Conservation (phyloP, 2,797 vertebrate genomes). For the Scarus forsteni region DNA sequence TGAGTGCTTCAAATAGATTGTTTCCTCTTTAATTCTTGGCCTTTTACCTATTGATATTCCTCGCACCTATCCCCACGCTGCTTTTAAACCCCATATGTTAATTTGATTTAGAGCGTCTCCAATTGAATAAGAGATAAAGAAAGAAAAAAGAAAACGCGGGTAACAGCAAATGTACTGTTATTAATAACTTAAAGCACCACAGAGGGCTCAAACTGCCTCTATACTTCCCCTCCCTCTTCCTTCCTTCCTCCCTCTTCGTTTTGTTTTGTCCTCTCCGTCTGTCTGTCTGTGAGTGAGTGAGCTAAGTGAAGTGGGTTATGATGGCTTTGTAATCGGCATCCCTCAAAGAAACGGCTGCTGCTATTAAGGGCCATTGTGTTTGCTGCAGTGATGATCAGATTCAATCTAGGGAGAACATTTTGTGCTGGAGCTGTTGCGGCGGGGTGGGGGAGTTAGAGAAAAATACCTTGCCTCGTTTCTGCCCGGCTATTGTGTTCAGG, state of each 20-base stretch:
- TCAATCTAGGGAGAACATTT: slow-evolving; percentile 81
- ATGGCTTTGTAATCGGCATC: slow-evolving; percentile 85
- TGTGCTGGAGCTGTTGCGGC: slow-evolving; percentile 68
- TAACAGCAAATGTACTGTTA: slow-evolving; percentile 67
- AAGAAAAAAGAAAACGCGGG: slow-evolving; percentile 42
- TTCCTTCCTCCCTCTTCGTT: slow-evolving; percentile 56
- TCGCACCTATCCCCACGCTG: slow-evolving; percentile 67
- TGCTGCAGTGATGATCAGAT: slow-evolving; percentile 84
- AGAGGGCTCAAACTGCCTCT: slow-evolving; percentile 53
- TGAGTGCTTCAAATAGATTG: slow-evolving; percentile 64
- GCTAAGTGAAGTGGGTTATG: slow-evolving; percentile 84
- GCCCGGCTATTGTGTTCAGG: slow-evolving; percentile 64
- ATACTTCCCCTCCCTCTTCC: slow-evolving; percentile 33
- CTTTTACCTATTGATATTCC: slow-evolving; percentile 77
- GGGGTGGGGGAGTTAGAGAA: slow-evolving; percentile 57
- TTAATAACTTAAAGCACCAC: slow-evolving; percentile 74
- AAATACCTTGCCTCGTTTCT: slow-evolving; percentile 60
- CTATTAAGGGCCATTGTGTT: slow-evolving; percentile 86
- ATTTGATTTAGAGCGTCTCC: slow-evolving; percentile 83
- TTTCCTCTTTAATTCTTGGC: slow-evolving; percentile 68
- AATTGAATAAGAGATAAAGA: slow-evolving; percentile 75
- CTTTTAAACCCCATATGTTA: slow-evolving; percentile 81
- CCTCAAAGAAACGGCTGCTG: slow-evolving; percentile 82
- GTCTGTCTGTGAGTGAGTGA: slow-evolving; percentile 71
- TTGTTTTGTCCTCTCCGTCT: slow-evolving; percentile 73